A percentile compares a stretch with the other conserved stretches of the same genome.
Conservation (phyloP, 2,113 vertebrate genomes). For the Leptosomus discolor region DNA sequence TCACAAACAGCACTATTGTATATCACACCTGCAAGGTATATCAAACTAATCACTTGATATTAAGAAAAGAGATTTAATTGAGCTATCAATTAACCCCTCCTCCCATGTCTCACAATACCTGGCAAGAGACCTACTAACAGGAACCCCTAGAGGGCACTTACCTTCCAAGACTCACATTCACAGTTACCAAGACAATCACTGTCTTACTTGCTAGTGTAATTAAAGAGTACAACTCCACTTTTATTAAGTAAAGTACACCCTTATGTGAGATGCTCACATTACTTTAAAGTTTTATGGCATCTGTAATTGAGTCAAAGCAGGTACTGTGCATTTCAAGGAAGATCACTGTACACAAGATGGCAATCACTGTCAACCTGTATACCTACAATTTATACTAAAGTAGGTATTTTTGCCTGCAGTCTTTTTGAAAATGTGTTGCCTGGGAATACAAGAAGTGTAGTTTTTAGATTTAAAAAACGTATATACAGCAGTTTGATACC, state of each 20-base stretch:
- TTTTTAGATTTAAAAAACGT: neutral
- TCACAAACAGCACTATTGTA: neutral
- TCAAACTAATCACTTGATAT: neutral
- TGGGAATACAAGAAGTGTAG: neutral
- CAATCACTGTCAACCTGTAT: neutral
- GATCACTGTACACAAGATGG: neutral
- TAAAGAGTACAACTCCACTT: neutral
- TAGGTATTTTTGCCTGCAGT: neutral
- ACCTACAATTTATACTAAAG: neutral
- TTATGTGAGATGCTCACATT: neutral
- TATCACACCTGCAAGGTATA: neutral
- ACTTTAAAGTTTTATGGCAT: neutral
- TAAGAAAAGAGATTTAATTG: neutral
- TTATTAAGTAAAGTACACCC: constrained; percentile 3
- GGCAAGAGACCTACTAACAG: neutral
- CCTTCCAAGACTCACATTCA: neutral
- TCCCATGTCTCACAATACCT: neutral
- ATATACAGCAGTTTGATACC: neutral
- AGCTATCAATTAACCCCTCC: neutral
- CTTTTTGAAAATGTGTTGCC: neutral
- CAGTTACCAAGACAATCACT: neutral
- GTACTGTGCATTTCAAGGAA: neutral
- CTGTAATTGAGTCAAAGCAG: neutral
- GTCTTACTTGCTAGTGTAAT: neutral
- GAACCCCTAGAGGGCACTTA: neutral